A percentile compares a stretch with the other conserved stretches of the same genome.
Evolutionary conservation across 1,140 invertebrate species (phyloP).

Genomic region (Dendroctonus valens): DNA sequence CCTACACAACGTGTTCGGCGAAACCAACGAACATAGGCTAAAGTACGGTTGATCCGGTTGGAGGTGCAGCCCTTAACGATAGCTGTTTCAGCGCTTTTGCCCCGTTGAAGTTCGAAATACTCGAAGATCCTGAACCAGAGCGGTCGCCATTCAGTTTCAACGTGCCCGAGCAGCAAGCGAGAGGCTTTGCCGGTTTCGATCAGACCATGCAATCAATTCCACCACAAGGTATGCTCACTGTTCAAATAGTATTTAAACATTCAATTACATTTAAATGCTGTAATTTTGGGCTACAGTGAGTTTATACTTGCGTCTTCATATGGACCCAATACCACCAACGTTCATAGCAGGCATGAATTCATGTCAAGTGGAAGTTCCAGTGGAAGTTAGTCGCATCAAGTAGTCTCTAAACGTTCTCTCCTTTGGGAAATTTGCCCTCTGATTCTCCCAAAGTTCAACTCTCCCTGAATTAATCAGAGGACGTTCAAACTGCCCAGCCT

Average conservation of each 20-base stretch:
- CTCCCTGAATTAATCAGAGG: too few relatives aligned
- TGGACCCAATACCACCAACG: too few relatives aligned
- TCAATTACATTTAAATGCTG: too few relatives aligned
- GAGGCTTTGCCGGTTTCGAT: slow-evolving; percentile 39
- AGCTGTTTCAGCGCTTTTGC: slow-evolving; percentile 5
- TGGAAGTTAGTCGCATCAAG: too few relatives aligned
- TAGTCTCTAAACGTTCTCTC: too few relatives aligned
- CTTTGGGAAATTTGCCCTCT: too few relatives aligned
- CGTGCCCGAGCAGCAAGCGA: not conserved
- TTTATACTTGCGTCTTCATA: too few relatives aligned
- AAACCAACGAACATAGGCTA: slow-evolving; percentile 26
- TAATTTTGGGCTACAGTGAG: too few relatives aligned
- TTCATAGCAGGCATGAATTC: too few relatives aligned
- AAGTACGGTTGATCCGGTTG: slow-evolving; percentile 9
- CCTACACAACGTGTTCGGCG: slow-evolving; percentile 29
- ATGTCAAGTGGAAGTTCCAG: too few relatives aligned
- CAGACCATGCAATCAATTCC: slow-evolving; percentile 31
- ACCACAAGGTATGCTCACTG: slow-evolving; percentile 29
- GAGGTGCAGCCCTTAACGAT: not conserved
- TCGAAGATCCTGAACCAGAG: slow-evolving; percentile 13
- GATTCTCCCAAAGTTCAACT: too few relatives aligned
- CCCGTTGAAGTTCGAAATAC: slow-evolving; percentile 5
- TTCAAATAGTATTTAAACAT: not conserved
- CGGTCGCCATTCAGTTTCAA: slow-evolving; percentile 1
- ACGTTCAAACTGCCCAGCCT: too few relatives aligned